Percentiles rank a stretch among this genome's conserved stretches.
Conservation (phyloP, 2,888 invertebrate genomes). For the Homarus gammarus region DNA sequence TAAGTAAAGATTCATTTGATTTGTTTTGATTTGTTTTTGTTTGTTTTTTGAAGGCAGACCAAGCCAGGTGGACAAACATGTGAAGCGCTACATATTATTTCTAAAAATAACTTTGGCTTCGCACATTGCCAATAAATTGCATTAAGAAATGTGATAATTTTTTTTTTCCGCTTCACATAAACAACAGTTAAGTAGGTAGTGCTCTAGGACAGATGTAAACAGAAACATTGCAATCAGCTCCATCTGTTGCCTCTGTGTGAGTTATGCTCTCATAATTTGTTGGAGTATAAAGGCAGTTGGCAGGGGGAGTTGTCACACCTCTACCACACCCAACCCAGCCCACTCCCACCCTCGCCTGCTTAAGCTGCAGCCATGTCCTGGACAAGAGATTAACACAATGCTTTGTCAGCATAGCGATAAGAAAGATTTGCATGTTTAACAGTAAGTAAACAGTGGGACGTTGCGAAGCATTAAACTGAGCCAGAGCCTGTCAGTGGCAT, state of each 20-base stretch:
- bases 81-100: not conserved
- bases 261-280: not conserved
- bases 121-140: not conserved
- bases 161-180: not conserved
- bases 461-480: not conserved
- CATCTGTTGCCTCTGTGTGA: not conserved
- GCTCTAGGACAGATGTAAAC: no score
- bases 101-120: not conserved
- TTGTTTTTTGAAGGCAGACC: not conserved
- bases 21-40: not conserved
- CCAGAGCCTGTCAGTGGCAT: not conserved
- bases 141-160: no score
- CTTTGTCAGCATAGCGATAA: constrained; percentile 2
- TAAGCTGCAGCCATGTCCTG: not conserved
- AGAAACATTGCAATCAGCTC: no score
- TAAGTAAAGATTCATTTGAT: not conserved
- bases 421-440: not conserved
- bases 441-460: not conserved
- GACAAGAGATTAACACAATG: not conserved
- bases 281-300: not conserved
- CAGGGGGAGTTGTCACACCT: not conserved
- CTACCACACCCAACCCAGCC: not conserved
- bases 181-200: not conserved
- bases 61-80: not conserved
- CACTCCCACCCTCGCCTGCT: not conserved